Conservation (phyloP, 2,113 vertebrate species). For the Aphyosemion australe region DNA sequence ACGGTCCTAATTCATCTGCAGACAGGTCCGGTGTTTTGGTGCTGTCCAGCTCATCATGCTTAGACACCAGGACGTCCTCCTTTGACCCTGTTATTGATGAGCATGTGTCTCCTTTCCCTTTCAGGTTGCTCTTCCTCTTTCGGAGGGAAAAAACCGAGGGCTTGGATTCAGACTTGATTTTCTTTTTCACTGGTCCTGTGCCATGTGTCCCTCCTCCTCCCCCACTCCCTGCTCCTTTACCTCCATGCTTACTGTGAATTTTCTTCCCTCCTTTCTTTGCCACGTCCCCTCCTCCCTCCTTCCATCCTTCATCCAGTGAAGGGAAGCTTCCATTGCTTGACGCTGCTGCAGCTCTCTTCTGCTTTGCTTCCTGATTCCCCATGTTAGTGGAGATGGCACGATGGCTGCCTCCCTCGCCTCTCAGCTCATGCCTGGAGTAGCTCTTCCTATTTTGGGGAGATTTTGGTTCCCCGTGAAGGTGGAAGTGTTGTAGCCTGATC, state of each 20-base stretch:
- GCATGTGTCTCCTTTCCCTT: slow-evolving; percentile 78
- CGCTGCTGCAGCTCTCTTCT: slow-evolving; percentile 78
- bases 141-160: slow-evolving; percentile 93
- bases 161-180: slow-evolving; percentile 88
- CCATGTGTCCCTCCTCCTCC: slow-evolving; percentile 72
- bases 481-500: slow-evolving; percentile 26
- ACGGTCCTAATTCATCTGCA: slow-evolving; percentile 89
- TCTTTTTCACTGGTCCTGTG: slow-evolving; percentile 80
- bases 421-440: slow-evolving; percentile 82
- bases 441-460: not conserved
- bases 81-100: slow-evolving; percentile 82
- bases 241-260: slow-evolving; percentile 82
- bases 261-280: slow-evolving; percentile 90
- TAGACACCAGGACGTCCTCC: slow-evolving; percentile 86
- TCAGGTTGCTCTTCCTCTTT: slow-evolving; percentile 88
- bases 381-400: slow-evolving; percentile 74
- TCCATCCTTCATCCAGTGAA: slow-evolving; percentile 81
- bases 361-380: slow-evolving; percentile 98
- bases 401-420: slow-evolving; percentile 35
- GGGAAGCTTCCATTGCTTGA: slow-evolving; percentile 80
- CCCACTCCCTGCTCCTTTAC: slow-evolving; percentile 71
- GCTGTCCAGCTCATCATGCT: slow-evolving; percentile 85
- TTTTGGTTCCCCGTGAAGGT: slow-evolving; percentile 37
- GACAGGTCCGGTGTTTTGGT: slow-evolving; percentile 92
- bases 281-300: slow-evolving; percentile 84